A percentile compares a stretch with the other conserved stretches of the same genome.
These are phyloP conservation scores for Poecile montanus DNA, from an alignment of 2,797 vertebrate genomes.

Conservation along the genomic window DNA sequence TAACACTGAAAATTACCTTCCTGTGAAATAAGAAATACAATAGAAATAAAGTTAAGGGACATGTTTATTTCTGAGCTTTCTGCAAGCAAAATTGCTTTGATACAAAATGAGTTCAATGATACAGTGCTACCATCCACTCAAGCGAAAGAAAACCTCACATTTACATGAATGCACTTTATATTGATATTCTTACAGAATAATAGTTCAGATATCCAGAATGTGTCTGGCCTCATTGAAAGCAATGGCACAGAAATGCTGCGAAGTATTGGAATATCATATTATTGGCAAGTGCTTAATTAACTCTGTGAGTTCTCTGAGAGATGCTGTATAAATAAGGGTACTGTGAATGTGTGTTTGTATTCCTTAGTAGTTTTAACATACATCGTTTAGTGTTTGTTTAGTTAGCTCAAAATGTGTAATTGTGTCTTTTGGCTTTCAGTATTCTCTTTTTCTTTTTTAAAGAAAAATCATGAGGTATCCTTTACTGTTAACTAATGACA, in stretches of 20 bases:
- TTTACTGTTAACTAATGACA: slow-evolving; percentile 79
- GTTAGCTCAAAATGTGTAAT: slow-evolving; percentile 49
- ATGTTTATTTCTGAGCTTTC: slow-evolving; percentile 86
- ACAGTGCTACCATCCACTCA: slow-evolving; percentile 92
- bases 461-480: slow-evolving; percentile 85
- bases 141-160: slow-evolving; percentile 91
- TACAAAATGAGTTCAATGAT: slow-evolving; percentile 88
- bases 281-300: slow-evolving; percentile 77
- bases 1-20: slow-evolving; percentile 54
- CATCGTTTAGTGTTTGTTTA: slow-evolving; percentile 43
- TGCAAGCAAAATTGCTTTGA: slow-evolving; percentile 95
- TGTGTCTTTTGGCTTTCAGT: slow-evolving; percentile 84
- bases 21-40: slow-evolving; percentile 74
- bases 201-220: slow-evolving; percentile 71
- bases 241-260: slow-evolving; percentile 80
- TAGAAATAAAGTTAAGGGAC: slow-evolving; percentile 78
- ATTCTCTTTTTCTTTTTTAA: slow-evolving; percentile 55
- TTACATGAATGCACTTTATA: slow-evolving; percentile 87
- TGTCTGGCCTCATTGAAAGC: slow-evolving; percentile 78
- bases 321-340: slow-evolving; percentile 67
- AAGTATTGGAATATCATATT: slow-evolving; percentile 73
- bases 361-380: slow-evolving; percentile 37
- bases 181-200: slow-evolving; percentile 80
- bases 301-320: slow-evolving; percentile 75
- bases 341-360: slow-evolving; percentile 60